A percentile compares a stretch with the other conserved stretches of the same genome.
Conservation (phyloP, 2,888 invertebrate species). For the Chrysomela aeneicollis region DNA sequence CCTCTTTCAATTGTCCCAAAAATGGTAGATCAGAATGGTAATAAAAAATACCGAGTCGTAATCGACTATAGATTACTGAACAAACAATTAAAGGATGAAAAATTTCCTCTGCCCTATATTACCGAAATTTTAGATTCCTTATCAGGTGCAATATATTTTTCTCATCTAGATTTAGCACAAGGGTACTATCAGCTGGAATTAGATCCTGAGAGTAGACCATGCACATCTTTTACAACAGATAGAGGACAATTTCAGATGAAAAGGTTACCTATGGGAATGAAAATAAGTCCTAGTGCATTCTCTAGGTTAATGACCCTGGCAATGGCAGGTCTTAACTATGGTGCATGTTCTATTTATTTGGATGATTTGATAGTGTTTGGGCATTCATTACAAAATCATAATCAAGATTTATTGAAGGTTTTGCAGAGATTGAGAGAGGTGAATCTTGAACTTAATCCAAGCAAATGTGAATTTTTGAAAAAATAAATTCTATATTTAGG, state of each 20-base stretch:
- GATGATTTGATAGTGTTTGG: no score
- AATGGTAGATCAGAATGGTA: slow-evolving; percentile 33
- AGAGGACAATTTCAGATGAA: slow-evolving; percentile 45
- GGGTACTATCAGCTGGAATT: slow-evolving; percentile 48
- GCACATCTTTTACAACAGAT: slow-evolving; percentile 44
- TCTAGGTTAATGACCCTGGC: slow-evolving; percentile 44
- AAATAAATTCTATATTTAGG: slow-evolving; percentile 29
- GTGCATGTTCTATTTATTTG: slow-evolving; percentile 30
- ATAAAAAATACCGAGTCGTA: slow-evolving; percentile 34
- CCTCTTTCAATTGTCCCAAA: slow-evolving; percentile 40
- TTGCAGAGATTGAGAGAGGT: slow-evolving; percentile 23
- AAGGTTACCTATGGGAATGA: slow-evolving; percentile 45
- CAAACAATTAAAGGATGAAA: slow-evolving; percentile 21
- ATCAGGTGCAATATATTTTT: no score
- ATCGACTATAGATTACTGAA: slow-evolving; percentile 33
- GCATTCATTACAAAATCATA: no score
- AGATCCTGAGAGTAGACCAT: slow-evolving; percentile 36
- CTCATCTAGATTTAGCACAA: slow-evolving; percentile 41
- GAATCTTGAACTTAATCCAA: slow-evolving; percentile 24
- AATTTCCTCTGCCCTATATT: slow-evolving; percentile 27
- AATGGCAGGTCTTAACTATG: slow-evolving; percentile 40
- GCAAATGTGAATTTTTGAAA: slow-evolving; percentile 30
- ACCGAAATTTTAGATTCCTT: slow-evolving; percentile 47
- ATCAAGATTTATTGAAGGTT: slow-evolving; percentile 13
- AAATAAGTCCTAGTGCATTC: slow-evolving; percentile 44